Base-by-base conservation (phyloP, 2,113 vertebrate species). In the Passer montanus region DNA sequence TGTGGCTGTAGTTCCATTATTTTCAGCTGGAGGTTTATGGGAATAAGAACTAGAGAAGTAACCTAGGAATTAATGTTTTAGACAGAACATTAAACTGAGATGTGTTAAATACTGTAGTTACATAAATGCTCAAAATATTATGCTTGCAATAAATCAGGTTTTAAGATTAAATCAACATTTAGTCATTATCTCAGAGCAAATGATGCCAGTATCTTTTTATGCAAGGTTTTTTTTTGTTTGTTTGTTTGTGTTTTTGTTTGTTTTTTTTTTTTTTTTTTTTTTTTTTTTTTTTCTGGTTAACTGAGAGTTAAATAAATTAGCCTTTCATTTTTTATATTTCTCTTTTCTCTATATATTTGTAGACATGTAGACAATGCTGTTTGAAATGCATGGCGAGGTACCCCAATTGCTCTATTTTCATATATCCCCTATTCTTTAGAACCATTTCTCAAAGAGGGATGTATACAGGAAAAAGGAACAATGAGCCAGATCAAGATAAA, bases 401-500 rank as follows among this genome's bases (percentile, higher is more conserved):
- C 95, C 98, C 98, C 98, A 94, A 95, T 93, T 89, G 98, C 98
- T 97, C 99, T 99, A 95, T 99, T 98, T 99, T 99, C 98, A 99
- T 98, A 99, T 99, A 99, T 33, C 99, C 93, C 89, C 99, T 99
- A 98, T 97, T 99, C 99, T 99, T 99, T 98, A 99, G 98, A 97
- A 97, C 78, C 67, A 97, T 96, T 90, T 98, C 97, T 99, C 98
- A 99, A 99, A 99, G 98, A 99, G 98, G 98, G 99, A 99, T 99
- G 98, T 98, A 98, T 98, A 99, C 99, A 99, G 99, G 98, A 99
- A 99, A 98, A 99, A 98, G 98, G 98, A 99, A 98, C 98, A 97
- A 97, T 98, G 98, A 99, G 98, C 87, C 84, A 88, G 93, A 76
- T 74, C 30, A n/a, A 41, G 28, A 75, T n/a, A 31, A 77, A 15